phyloP scores from a whole-genome alignment of 2,797 vertebrate species.

The Macrochelys suwanniensis region DNA sequence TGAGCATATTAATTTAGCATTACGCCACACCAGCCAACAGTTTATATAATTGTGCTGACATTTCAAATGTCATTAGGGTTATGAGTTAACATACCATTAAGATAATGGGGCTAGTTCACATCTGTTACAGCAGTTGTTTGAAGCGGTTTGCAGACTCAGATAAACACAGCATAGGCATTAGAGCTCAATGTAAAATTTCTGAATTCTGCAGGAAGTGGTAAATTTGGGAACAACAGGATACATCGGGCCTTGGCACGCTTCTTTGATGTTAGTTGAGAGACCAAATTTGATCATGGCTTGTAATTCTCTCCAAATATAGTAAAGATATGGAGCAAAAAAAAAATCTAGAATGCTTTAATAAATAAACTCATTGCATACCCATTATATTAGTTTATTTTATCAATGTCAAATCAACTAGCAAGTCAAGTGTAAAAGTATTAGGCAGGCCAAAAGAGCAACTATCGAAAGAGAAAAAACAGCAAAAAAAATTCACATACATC shows the following conservation, averaged over 20 bases:
- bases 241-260: rapidly evolving
- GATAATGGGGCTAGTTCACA: background rate
- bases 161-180: background rate
- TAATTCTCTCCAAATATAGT: background rate
- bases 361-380: background rate
- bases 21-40: background rate
- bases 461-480: no score
- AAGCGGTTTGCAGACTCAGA: background rate
- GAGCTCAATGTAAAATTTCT: background rate
- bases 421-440: no score
- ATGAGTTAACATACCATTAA: background rate
- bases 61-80: background rate
- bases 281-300: background rate
- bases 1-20: background rate
- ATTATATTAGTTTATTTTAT: background rate
- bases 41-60: background rate
- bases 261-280: background rate
- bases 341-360: background rate
- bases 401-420: no score
- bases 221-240: background rate
- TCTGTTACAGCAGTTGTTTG: background rate
- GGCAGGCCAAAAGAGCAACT: no score
- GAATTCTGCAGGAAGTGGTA: background rate
- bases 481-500: no score
- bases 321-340: no score